Base-by-base conservation (phyloP, 2,888 invertebrate genomes). In the Apotomis capreana region DNA sequence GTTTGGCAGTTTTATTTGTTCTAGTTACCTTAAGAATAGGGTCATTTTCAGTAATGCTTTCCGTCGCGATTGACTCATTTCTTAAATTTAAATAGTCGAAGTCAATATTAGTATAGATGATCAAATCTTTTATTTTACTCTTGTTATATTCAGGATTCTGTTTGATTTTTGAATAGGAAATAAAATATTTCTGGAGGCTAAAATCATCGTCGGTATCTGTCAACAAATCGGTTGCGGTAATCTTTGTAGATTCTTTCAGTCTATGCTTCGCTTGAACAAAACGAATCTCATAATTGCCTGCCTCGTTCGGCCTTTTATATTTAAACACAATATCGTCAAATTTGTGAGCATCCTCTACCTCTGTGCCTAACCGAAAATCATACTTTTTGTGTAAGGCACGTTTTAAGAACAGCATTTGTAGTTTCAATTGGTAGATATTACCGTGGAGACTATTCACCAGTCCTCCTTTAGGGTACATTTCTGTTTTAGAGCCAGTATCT, bases 331-430 rank as follows among this genome's bases (percentile, higher is more conserved):
- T 55, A 55, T 55, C 55, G 26, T 55, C 55, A 55, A 15, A 55
- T 26, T 55, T 55, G 15, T 26, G 26, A 5, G 55, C 55, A 26
- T 55, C 55, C 55, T 55, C 55, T 26, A 55, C 55, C 9, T 55
- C 55, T 2, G 55, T 55, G 9, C 55, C 55, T 55, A 55, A 55
- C 26, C 26, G 55, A 26, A 55, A 55, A 13, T 55, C 3, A 0
- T 55, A 55, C 3, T 26, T 8, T 9, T 8, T 55, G 15, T 55
- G 26, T 55, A 55, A 55, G n/a, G 55, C 55, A 55, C 55, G 55
- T 55, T 55, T 55, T 26, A 55, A 55, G 55, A 55, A 55, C 26
- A 55, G 13, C 55, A 55, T 55, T 55, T 26, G 55, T 55, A 55
- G 3, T 26, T 55, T 55, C 26, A 55, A 26, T 9, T 59, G 58